phyloP scores from a whole-genome alignment of 2,797 vertebrate species.

The Pseudopleuronectes americanus region DNA sequence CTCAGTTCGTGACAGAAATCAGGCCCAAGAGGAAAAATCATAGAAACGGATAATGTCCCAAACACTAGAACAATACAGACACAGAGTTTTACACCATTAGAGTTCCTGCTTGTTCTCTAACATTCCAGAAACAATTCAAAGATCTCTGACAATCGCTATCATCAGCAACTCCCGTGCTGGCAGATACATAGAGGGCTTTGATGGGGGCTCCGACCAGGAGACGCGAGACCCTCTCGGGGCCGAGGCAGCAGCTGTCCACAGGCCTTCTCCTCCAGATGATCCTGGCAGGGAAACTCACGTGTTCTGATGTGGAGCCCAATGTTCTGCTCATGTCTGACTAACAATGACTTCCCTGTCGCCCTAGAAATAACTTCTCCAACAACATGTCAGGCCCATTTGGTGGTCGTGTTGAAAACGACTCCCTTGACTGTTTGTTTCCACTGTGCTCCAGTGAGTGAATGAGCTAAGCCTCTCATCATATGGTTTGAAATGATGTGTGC shows the following conservation, averaged over 20 bases:
- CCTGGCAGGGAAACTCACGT: conserved; percentile 57
- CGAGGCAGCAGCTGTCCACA: conserved; percentile 77
- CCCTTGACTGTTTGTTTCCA: not conserved
- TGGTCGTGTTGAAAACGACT: conserved; percentile 6
- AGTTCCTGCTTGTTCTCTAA: not conserved
- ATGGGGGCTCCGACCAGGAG: conserved; percentile 45
- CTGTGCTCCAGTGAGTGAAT: not conserved
- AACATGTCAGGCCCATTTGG: conserved; percentile 40
- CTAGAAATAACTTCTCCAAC: conserved; percentile 31
- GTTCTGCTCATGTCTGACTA: conserved; percentile 45
- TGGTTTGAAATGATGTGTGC: too few relatives aligned
- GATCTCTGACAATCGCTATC: conserved; percentile 22
- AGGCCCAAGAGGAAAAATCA: not conserved
- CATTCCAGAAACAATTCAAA: conserved; percentile 2
- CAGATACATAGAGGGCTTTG: conserved; percentile 47
- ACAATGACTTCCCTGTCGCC: conserved; percentile 23
- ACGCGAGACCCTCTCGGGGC: conserved; percentile 54
- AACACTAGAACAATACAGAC: conserved; percentile 14
- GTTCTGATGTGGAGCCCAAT: conserved; percentile 73
- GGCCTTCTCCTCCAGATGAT: conserved; percentile 59
- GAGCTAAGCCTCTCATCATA: too few relatives aligned
- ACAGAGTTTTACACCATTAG: not conserved
- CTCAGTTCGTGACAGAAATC: conserved; percentile 58
- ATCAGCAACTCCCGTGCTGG: conserved; percentile 38
- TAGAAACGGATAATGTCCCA: conserved; percentile 2